phyloP scores from a whole-genome alignment of 2,888 invertebrate species.

The Sarcophaga subvicina region DNA sequence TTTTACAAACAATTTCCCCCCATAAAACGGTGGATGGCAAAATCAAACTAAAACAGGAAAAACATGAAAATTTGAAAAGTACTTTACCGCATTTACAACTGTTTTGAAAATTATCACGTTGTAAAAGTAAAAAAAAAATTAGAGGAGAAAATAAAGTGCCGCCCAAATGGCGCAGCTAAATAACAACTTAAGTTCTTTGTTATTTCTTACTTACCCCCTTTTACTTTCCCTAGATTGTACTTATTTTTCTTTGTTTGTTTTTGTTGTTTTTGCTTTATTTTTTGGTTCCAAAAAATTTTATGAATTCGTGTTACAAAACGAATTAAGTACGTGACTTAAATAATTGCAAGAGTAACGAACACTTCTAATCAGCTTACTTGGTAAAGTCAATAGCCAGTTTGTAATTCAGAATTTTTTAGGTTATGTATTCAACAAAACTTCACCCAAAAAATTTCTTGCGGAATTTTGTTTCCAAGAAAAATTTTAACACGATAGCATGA shows the following conservation, averaged over 20 bases:
- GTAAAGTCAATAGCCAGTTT: background rate
- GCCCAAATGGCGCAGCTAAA: conserved; percentile 1
- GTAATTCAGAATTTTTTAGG: too few relatives aligned
- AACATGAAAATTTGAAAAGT: conserved; percentile 15
- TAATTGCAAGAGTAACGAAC: conserved; percentile 51
- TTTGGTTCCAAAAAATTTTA: conserved; percentile 44
- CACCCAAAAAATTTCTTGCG: too few relatives aligned
- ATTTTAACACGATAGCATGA: too few relatives aligned
- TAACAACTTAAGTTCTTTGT: conserved; percentile 12
- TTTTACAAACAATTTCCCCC: conserved; percentile 9
- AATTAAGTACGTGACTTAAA: conserved; percentile 71
- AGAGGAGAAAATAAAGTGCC: background rate
- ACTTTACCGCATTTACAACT: conserved; percentile 16
- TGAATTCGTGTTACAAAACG: conserved; percentile 70
- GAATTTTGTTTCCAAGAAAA: too few relatives aligned
- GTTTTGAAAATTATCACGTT: conserved; percentile 30
- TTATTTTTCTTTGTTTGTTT: background rate
- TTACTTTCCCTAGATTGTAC: background rate
- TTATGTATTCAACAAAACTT: too few relatives aligned
- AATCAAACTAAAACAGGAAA: background rate
- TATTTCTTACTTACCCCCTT: background rate
- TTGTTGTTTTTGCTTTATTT: background rate
- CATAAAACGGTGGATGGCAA: background rate
- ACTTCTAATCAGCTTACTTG: background rate
- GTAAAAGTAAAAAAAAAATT: conserved; percentile 1